phyloP scores from a whole-genome alignment of 2,113 vertebrate species.

The Ciconia boyciana region DNA sequence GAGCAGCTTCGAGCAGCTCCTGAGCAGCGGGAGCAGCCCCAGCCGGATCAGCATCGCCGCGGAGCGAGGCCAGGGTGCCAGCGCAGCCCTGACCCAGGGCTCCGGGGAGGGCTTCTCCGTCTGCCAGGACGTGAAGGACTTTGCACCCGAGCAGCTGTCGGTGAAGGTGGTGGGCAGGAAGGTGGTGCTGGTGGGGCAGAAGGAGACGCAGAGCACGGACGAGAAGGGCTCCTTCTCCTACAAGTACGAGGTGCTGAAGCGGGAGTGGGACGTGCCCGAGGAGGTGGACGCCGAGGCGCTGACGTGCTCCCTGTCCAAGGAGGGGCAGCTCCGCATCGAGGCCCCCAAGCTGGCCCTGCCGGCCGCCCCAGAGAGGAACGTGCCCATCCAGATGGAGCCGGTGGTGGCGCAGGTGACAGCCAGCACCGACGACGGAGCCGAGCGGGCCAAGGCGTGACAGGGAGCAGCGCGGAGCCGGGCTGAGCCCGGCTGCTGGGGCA shows the following conservation, averaged over 20 bases:
- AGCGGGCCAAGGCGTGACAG: background rate
- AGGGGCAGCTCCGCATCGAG: slow-evolving; percentile 50
- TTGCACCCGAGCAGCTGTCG: background rate
- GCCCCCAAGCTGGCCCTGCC: slow-evolving; percentile 22
- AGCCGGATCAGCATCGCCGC: background rate
- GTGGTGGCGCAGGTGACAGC: background rate
- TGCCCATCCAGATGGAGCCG: slow-evolving; percentile 22
- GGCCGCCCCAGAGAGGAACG: rapidly evolving
- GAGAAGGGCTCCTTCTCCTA: slow-evolving; percentile 58
- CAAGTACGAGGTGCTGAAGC: slow-evolving; percentile 58
- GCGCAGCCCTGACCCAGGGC: background rate
- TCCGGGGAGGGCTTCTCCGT: background rate
- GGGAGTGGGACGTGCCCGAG: slow-evolving; percentile 28
- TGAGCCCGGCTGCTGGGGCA: slow-evolving; percentile 4
- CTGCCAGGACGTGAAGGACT: slow-evolving; percentile 24
- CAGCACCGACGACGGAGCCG: background rate
- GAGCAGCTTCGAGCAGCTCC: slow-evolving; percentile 36
- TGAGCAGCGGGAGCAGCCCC: background rate
- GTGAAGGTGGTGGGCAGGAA: slow-evolving; percentile 61
- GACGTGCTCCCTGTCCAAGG: slow-evolving; percentile 14
- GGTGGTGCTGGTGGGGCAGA: slow-evolving; percentile 51
- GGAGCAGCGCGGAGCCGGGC: background rate
- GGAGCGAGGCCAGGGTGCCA: background rate
- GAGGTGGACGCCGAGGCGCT: background rate
- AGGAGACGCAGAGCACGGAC: background rate